Base-by-base conservation (phyloP, 2,113 vertebrate genomes). In the Ochotona princeps region DNA sequence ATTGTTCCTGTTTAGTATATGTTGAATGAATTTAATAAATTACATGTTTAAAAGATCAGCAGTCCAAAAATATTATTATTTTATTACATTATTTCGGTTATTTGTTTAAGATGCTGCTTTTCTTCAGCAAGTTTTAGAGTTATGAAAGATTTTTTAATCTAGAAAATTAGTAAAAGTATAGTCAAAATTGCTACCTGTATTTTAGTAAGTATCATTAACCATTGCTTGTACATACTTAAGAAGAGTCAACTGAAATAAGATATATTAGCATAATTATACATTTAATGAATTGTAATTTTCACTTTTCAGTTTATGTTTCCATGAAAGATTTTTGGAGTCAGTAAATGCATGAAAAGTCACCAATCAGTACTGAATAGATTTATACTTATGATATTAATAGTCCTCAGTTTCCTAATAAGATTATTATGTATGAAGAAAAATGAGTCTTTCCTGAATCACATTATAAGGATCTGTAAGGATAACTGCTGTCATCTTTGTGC, bases 121-220 rank as follows among this genome's bases (percentile, higher is more conserved):
- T 87, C 15, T 92, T 54, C 8, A n/a, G 44, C 67, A 0, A 60
- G 20, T 88, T 57, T 88, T 66, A 4, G 44, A 1, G 17, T 83
- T 63, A 35, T 75, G 20, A 90, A 74, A 13, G 0, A 18, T 26
- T 82, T 90, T 82, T 69, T 51, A 78, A 87, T n/a, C 6, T 47
- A 69, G 25, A 91, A 84, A 88, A 74, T 74, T 17, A 61, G 18
- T 89, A 65, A 76, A 65, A 65, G 0, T 85, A 1, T 74, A 35
- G 11, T 83, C 13, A 90, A 75, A 90, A 17, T 26, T 90, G 69
- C 26, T 1, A 65, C 7, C 76, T 85, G 61, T 47, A 66, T 90
- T 57, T 94, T 85, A 82, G 78, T 82, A 83, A 75, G 65, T 65
- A 26, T 79, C 20, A 83, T 60, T 17, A 94, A 51, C 49, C 23